Base-by-base conservation (phyloP, 2,888 invertebrate genomes). In the Leucoma salicis region DNA sequence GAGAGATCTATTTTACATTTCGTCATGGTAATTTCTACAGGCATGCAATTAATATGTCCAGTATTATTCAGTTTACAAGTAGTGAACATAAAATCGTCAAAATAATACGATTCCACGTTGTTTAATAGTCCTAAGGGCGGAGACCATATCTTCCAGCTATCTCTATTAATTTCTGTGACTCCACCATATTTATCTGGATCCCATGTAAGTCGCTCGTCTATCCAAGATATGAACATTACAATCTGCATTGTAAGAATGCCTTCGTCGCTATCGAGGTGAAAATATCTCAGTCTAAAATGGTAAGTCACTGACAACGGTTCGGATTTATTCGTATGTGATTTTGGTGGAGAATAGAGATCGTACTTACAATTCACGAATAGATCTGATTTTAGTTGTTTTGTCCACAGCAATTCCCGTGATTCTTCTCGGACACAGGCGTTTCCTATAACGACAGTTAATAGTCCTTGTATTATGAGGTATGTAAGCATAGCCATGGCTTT, bases 121-220 rank as follows among this genome's bases (percentile, higher is more conserved):
- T 77, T 77, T 1, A 49, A 48, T 0, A 74, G 41, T 4, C 34
- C 42, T 0, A 75, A 15, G 0, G 8, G 12, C 0, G 77, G 78
- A 1, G 39, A 27, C 77, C 77, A 77, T 6, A 70, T 48, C 0
- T 18, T 2, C 0, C 2, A 1, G 10, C 40, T 52, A 0, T 24
- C 1, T 2, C 63, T 10, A 0, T 40, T 10, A 0, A 44, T 50
- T 1, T 41, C 18, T 0, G 56, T 31, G 0, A 76, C 27, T 0
- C 65, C 70, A 12, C 52, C 58, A 35, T 66, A 71, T 24, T 68
- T 55, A 1, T 38, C 45, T 0, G 62, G 60, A n/a, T 75, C 53
- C 78, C 78, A 78, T 37, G 48, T 51, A 3, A 74, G 45, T n/a
- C 71, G 57, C 0, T 55, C 36, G n/a, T 78, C 72, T 0, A 10